phyloP scores from a whole-genome alignment of 1,140 invertebrate species.

The Pentalonia nigronervosa region DNA sequence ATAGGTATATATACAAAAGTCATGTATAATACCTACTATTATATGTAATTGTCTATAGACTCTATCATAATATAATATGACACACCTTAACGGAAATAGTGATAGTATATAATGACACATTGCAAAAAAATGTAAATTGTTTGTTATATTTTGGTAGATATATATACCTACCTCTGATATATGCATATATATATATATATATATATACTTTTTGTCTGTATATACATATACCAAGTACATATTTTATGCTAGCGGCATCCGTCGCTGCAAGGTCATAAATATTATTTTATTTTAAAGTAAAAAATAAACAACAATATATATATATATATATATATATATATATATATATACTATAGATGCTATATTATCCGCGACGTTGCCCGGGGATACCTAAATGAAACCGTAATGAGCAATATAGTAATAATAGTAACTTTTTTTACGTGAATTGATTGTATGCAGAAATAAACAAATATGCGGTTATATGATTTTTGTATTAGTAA shows the following conservation, averaged over 20 bases:
- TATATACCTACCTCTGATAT: background rate
- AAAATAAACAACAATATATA: background rate
- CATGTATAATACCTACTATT: background rate
- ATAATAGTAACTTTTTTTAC: no score
- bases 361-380: no score
- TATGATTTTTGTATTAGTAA: no score
- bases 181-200: background rate
- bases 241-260: background rate
- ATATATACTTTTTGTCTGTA: background rate
- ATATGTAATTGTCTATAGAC: no score
- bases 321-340: no score
- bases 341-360: no score
- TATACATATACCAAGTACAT: background rate
- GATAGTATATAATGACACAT: constrained; percentile 12
- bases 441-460: no score
- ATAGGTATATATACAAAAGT: background rate
- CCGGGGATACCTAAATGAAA: no score
- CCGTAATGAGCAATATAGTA: no score
- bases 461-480: no score
- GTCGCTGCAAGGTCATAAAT: background rate
- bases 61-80: background rate
- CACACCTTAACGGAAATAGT: constrained; percentile 3
- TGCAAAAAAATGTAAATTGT: constrained; percentile 8
- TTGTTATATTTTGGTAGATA: background rate
- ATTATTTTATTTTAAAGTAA: constrained; percentile 10